Conservation (phyloP, 2,113 vertebrate genomes). For the Reinhardtius hippoglossoides region DNA sequence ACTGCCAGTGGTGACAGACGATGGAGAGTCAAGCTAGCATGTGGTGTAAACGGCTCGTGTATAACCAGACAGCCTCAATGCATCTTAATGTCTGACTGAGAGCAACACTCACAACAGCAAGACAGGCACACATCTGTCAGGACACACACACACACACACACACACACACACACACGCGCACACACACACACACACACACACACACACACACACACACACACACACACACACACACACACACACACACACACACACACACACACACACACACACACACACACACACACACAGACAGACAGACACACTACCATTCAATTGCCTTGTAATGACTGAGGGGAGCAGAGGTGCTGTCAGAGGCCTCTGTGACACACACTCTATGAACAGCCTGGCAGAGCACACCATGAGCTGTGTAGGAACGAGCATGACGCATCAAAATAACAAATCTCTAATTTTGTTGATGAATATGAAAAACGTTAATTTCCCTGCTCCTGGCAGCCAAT, state of each 20-base stretch:
- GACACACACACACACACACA: too few species aligned
- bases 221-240: too few species aligned
- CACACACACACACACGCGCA: too few species aligned
- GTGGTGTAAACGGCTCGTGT: constrained; percentile 49
- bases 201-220: too few species aligned
- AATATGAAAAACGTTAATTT: neutral
- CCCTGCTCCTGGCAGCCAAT: neutral
- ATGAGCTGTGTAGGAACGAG: too few species aligned
- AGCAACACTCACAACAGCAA: constrained; percentile 21
- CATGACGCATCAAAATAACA: constrained; percentile 8
- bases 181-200: too few species aligned
- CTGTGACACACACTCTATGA: neutral
- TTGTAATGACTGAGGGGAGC: constrained; percentile 39
- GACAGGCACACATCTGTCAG: too few species aligned
- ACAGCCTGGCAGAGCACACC: neutral
- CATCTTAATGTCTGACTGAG: constrained; percentile 66
- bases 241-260: too few species aligned
- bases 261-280: too few species aligned
- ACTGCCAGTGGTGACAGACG: constrained; percentile 39
- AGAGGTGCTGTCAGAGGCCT: neutral
- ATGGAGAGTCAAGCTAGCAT: constrained; percentile 29
- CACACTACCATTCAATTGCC: constrained; percentile 5
- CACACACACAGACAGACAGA: too few species aligned
- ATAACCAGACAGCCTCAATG: constrained; percentile 70
- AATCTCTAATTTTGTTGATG: neutral